Conservation (phyloP, 1,140 invertebrate species). For the Eriocheir sinensis region DNA sequence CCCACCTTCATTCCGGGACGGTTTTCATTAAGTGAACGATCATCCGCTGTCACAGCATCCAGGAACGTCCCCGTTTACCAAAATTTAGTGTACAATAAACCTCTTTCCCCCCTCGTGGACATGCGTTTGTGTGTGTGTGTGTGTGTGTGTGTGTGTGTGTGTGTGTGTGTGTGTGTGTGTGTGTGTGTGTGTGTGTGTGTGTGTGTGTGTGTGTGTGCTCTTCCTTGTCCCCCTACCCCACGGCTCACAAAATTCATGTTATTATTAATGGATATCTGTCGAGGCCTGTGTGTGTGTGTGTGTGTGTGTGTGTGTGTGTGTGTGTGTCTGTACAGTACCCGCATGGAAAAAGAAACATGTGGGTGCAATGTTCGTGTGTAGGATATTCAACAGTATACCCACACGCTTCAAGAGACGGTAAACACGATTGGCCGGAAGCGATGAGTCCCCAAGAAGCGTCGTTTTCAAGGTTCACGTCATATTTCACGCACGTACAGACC, state of each 20-base stretch:
- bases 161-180: not conserved
- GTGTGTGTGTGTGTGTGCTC: not conserved
- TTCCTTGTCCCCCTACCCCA: too few relatives aligned
- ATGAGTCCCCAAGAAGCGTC: not conserved
- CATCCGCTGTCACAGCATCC: not conserved
- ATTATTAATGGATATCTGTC: too few relatives aligned
- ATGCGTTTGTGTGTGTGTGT: constrained; percentile 1
- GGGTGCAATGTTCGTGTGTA: not conserved
- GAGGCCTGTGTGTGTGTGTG: not conserved
- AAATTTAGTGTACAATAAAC: not conserved
- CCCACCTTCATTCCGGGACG: not conserved
- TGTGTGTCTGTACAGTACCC: not conserved
- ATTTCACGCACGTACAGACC: not conserved
- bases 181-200: not conserved
- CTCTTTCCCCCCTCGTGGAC: not conserved
- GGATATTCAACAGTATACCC: too few relatives aligned
- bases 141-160: constrained; percentile 41
- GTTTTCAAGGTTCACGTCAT: not conserved
- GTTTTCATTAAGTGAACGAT: constrained; percentile 25
- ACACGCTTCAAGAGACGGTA: not conserved
- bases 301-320: not conserved
- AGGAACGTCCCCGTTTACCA: not conserved
- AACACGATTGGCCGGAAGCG: not conserved
- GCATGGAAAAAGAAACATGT: too few relatives aligned
- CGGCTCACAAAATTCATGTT: too few relatives aligned